Evolutionary conservation across 2,888 invertebrate species (phyloP).

Genomic region (Linnaemya vulpina): DNA sequence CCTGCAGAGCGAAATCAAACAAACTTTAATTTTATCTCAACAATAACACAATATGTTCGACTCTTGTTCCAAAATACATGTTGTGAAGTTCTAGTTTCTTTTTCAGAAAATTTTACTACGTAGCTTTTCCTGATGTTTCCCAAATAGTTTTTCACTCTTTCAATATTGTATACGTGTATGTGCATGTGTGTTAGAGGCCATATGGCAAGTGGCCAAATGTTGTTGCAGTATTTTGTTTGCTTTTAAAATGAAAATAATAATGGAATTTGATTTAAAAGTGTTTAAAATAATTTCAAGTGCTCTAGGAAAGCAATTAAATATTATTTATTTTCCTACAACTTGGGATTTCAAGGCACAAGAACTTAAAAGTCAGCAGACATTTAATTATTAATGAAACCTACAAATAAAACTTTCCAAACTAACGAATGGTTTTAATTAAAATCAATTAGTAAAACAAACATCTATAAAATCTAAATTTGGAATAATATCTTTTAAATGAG

Average conservation of each 20-base stretch:
- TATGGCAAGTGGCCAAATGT: slow-evolving; percentile 68
- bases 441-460: slow-evolving; percentile 47
- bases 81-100: slow-evolving; percentile 12
- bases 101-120: slow-evolving; percentile 9
- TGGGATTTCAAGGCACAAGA: slow-evolving; percentile 27
- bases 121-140: slow-evolving; percentile 38
- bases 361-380: slow-evolving; percentile 14
- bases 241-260: slow-evolving; percentile 7
- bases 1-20: neutral
- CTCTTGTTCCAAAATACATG: slow-evolving; percentile 44
- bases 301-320: slow-evolving; percentile 17
- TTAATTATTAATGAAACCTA: slow-evolving; percentile 3
- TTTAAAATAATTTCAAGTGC: slow-evolving; percentile 62
- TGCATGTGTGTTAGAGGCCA: slow-evolving; percentile 54
- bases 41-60: slow-evolving; percentile 36
- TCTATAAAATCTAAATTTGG: slow-evolving; percentile 8
- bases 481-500: neutral
- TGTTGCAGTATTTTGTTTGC: slow-evolving; percentile 42
- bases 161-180: neutral
- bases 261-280: slow-evolving; percentile 15
- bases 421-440: slow-evolving; percentile 60
- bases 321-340: neutral
- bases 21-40: slow-evolving; percentile 38
- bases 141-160: slow-evolving; percentile 18
- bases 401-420: neutral